Base-by-base conservation (phyloP, 2,888 invertebrate species). In the Andricus quercusramuli region DNA sequence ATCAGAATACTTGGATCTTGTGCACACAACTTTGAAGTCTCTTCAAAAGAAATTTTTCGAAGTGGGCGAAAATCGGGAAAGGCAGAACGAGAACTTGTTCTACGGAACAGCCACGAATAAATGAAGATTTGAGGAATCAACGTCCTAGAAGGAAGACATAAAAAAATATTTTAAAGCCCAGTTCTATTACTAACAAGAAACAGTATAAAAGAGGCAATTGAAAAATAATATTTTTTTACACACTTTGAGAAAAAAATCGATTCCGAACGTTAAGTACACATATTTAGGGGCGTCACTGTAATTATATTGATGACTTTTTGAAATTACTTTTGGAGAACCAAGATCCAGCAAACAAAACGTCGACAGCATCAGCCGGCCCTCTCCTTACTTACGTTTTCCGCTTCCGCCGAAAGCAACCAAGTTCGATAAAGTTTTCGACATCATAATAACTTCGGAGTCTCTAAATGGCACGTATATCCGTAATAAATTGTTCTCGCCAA, bases 401-500 rank as follows among this genome's bases (percentile, higher is more conserved):
- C 84, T 87, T 84, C 83, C 85, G 85, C 84, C 84, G 83, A 79
- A 81, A 78, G 64, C 80, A 82, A 84, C 83, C 85, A 86, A 85
- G 84, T 82, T 84, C 82, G 87, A 89, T 90, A 90, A 90, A 90
- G 85, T 90, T 90, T 87, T 86, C 85, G 85, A 85, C 85, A 88
- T 90, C 90, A 89, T 90, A 90, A 90, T 90, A 90, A 90, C 89
- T 90, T 89, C 80, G 83, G 86, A 86, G 87, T 87, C 87, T 85
- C 87, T 88, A 90, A 90, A 90, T 88, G 88, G 89, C 86, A 89
- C 89, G 88, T 89, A 90, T 90, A 90, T 89, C 87, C 90, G 88
- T 90, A 88, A 90, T 89, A 90, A 90, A 90, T 90, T 89, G 89
- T 90, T 90, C 88, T 89, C 85, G 86, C 87, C 86, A 90, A 90